phyloP scores from a whole-genome alignment of 2,113 vertebrate genomes.

The Tringa solitaria region DNA sequence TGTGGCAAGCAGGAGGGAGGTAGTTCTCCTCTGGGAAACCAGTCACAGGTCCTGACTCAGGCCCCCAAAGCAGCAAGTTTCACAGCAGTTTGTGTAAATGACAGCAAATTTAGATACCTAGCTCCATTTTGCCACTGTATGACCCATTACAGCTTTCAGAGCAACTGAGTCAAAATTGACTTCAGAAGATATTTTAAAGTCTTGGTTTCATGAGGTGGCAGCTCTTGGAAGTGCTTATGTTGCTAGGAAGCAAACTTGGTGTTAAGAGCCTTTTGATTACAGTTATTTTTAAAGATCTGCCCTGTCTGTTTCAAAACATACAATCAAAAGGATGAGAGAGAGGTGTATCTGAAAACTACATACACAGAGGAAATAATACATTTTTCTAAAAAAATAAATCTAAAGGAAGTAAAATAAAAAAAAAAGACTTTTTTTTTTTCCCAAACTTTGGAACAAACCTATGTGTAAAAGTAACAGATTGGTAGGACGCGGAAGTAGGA shows the following conservation, averaged over 20 bases:
- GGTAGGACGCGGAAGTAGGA: background rate
- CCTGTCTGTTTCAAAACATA: no score
- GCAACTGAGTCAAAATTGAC: background rate
- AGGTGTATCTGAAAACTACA: background rate
- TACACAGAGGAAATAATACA: background rate
- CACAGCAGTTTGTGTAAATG: background rate
- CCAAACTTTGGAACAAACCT: background rate
- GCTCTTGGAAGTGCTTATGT: background rate
- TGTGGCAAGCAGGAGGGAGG: background rate
- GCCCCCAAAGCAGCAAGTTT: background rate
- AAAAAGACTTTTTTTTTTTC: background rate
- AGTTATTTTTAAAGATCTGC: background rate
- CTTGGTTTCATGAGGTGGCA: background rate
- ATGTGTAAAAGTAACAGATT: background rate
- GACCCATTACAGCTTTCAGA: background rate
- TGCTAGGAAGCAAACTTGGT: background rate
- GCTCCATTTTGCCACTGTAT: background rate
- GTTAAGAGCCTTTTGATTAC: background rate
- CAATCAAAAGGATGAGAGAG: no score
- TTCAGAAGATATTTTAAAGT: background rate
- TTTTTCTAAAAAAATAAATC: background rate
- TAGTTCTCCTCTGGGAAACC: background rate
- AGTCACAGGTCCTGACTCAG: background rate
- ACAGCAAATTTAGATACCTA: background rate
- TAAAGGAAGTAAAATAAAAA: background rate